Conservation (phyloP, 2,113 vertebrate species). For the Typhlomys cinereus region DNA sequence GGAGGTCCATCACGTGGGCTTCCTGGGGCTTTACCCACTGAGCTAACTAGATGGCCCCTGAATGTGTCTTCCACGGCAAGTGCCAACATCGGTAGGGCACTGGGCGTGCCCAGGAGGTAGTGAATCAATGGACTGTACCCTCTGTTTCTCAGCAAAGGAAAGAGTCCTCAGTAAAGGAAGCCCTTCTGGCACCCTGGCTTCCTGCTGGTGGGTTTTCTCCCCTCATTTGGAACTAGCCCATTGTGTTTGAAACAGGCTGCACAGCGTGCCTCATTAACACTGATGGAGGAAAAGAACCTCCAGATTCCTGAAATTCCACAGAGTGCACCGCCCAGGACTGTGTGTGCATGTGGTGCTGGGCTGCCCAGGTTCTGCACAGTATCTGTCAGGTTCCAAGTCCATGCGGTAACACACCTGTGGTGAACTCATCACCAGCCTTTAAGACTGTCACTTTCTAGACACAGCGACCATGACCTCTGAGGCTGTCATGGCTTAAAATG, state of each 20-base stretch:
- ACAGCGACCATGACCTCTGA: rapidly evolving
- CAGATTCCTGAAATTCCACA: not conserved
- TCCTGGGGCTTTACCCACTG: no score
- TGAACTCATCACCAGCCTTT: not conserved
- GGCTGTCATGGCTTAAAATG: no score
- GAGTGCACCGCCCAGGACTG: rapidly evolving
- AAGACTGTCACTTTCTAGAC: not conserved
- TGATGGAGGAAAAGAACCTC: not conserved
- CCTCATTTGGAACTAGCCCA: slow-evolving; percentile 17
- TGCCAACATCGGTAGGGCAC: rapidly evolving
- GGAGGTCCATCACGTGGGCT: no score
- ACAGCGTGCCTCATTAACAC: not conserved
- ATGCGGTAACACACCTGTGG: not conserved
- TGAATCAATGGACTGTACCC: not conserved
- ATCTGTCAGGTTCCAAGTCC: not conserved
- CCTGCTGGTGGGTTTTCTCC: not conserved
- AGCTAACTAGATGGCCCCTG: no score
- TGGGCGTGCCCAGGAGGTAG: not conserved
- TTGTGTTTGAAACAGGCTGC: not conserved
- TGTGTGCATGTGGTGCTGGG: not conserved
- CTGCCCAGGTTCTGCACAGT: not conserved
- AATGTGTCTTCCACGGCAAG: not conserved
- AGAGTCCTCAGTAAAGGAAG: not conserved
- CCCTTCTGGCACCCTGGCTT: not conserved
- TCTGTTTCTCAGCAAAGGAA: not conserved